Conservation (phyloP, 2,113 vertebrate species). For the Podiceps cristatus region DNA sequence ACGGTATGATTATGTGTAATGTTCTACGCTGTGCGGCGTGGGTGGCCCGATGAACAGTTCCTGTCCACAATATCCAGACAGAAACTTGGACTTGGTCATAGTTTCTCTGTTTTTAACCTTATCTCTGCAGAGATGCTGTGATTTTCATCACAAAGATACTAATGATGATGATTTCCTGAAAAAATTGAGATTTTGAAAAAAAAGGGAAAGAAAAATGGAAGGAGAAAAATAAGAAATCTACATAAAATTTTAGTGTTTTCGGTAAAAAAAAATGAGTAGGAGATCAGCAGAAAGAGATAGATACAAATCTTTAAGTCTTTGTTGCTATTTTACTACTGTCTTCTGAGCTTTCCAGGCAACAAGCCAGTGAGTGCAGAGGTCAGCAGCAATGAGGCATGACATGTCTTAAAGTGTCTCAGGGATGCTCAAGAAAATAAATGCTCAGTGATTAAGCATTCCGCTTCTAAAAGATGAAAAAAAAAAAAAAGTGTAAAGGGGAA, state of each 20-base stretch:
- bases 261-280: not conserved
- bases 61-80: not conserved
- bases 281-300: not conserved
- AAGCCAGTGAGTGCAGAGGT: not conserved
- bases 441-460: not conserved
- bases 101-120: slow-evolving; percentile 5
- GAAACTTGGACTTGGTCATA: slow-evolving; percentile 1
- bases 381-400: not conserved
- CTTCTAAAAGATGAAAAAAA: not conserved
- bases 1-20: slow-evolving; percentile 65
- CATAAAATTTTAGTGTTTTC: not conserved
- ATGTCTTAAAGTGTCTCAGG: not conserved
- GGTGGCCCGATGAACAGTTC: slow-evolving; percentile 21
- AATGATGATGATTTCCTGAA: not conserved
- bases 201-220: not conserved
- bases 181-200: not conserved
- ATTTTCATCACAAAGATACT: not conserved
- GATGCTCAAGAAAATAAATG: not conserved
- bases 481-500: not conserved
- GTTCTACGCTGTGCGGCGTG: slow-evolving; percentile 37
- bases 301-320: not conserved
- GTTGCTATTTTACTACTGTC: not conserved
- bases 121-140: not conserved
- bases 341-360: not conserved
- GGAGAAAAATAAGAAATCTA: not conserved